Percentiles rank a stretch among this genome's conserved stretches.
phyloP scores from a whole-genome alignment of 2,113 vertebrate species.

The Calidris pygmaea region DNA sequence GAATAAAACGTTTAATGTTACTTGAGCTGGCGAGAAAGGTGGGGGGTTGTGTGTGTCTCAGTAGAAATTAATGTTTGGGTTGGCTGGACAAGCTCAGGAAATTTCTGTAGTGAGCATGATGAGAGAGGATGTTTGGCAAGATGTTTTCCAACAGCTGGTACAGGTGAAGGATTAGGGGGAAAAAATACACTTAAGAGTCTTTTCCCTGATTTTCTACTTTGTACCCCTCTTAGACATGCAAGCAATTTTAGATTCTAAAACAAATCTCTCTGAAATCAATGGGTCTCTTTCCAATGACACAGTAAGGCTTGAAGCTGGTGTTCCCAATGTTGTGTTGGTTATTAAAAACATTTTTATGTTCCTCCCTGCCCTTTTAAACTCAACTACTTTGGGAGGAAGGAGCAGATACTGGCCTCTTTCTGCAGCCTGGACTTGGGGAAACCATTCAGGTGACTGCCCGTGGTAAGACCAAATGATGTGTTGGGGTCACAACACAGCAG shows the following conservation, averaged over 20 bases:
- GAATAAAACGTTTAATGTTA: conserved; percentile 59
- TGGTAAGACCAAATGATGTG: neutral
- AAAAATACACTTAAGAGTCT: neutral
- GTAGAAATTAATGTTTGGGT: conserved; percentile 59
- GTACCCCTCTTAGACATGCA: neutral
- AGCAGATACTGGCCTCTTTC: neutral
- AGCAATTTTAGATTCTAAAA: neutral
- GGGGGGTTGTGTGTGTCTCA: conserved; percentile 47
- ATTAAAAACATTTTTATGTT: neutral
- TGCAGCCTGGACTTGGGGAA: neutral
- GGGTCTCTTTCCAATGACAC: neutral
- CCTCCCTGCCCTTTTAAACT: neutral
- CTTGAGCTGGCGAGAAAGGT: conserved; percentile 51
- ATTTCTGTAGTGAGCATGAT: conserved; percentile 55
- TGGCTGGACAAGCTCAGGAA: conserved; percentile 53
- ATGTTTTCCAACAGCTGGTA: conserved; percentile 47
- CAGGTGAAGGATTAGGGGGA: conserved; percentile 26
- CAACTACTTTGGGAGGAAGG: neutral
- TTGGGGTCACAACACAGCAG: neutral
- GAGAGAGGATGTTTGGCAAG: conserved; percentile 49
- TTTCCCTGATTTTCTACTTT: neutral
- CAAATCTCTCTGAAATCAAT: neutral
- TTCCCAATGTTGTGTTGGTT: neutral
- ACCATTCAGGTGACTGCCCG: neutral
- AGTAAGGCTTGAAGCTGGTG: neutral